Evolutionary conservation across 1,140 invertebrate genomes (phyloP).

Genomic region (Ostrea edulis): DNA sequence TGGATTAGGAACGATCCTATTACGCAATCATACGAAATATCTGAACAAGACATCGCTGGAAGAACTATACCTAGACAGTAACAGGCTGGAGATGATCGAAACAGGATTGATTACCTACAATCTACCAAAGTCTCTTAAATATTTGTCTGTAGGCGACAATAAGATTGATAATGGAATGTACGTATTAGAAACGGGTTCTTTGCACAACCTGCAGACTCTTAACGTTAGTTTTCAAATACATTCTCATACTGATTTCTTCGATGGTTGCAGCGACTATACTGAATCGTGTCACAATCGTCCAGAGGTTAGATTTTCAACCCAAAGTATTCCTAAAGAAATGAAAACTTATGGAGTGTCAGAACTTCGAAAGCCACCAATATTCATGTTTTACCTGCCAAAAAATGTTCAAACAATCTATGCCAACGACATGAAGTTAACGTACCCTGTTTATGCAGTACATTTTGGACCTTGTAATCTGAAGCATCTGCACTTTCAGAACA

Average conservation of each 20-base stretch:
- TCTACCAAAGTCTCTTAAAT: constrained; percentile 28
- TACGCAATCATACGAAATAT: background rate
- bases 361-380: background rate
- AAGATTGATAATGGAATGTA: constrained; percentile 39
- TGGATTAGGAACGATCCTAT: constrained; percentile 37
- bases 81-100: constrained; percentile 43
- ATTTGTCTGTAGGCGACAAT: constrained; percentile 48
- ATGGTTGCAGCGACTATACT: background rate
- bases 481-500: background rate
- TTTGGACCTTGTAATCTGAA: background rate
- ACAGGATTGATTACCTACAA: background rate
- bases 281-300: background rate
- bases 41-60: constrained; percentile 30
- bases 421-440: background rate
- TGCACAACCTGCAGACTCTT: background rate
- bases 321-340: too few species aligned
- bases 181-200: background rate
- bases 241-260: constrained; percentile 5
- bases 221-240: constrained; percentile 33
- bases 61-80: constrained; percentile 51
- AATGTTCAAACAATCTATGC: background rate
- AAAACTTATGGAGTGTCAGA: background rate
- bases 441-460: background rate
- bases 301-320: background rate
- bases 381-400: background rate